Evolutionary conservation across 2,797 vertebrate species (phyloP).

Genomic region (Hylomyscus alleni): DNA sequence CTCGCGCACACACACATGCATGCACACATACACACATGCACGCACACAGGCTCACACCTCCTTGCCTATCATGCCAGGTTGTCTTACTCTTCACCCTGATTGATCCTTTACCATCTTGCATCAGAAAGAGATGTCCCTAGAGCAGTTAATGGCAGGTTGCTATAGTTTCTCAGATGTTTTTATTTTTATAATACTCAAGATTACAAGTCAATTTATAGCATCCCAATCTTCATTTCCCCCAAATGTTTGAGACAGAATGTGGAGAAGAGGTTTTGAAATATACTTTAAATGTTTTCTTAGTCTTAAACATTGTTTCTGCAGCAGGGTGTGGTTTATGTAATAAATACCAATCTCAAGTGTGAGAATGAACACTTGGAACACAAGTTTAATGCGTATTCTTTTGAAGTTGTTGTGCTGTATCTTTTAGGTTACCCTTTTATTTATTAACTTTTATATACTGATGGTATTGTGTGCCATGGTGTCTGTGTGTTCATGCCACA

Average conservation of each 20-base stretch:
- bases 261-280: background rate
- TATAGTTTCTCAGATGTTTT: conserved; percentile 11
- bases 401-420: background rate
- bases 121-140: background rate
- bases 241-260: background rate
- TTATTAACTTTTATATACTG: background rate
- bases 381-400: background rate
- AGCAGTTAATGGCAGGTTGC: background rate
- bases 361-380: background rate
- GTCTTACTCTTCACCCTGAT: background rate
- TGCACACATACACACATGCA: too few relatives aligned
- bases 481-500: background rate
- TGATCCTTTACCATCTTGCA: background rate
- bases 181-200: background rate
- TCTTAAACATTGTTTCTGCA: background rate
- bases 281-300: background rate
- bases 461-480: background rate
- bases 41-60: background rate
- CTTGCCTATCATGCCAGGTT: fast-evolving
- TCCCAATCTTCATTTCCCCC: background rate
- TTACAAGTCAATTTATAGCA: background rate
- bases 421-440: background rate
- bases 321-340: background rate
- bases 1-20: background rate
- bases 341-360: background rate